Conservation (phyloP, 2,888 invertebrate genomes). For the Tetranychus truncatus region DNA sequence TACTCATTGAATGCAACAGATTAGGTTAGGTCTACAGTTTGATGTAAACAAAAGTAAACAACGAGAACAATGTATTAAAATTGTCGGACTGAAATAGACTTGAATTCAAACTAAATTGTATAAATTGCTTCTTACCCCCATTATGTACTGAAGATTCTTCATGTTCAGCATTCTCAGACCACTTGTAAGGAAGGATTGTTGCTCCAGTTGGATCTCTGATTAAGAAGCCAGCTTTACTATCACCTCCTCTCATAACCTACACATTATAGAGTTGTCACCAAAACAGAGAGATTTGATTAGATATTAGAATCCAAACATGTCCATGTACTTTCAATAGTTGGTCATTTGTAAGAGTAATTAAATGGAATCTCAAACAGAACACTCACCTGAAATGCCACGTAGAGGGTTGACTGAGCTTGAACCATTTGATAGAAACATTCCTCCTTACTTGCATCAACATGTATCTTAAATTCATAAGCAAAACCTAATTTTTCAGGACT, state of each 20-base stretch:
- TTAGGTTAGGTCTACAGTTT: too few species aligned
- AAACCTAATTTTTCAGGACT: constrained; percentile 5
- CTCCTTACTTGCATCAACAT: constrained; percentile 80
- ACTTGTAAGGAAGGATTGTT: constrained; percentile 72
- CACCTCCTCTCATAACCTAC: constrained; percentile 74
- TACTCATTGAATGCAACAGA: too few species aligned
- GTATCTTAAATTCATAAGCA: constrained; percentile 38
- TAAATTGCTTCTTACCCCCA: not conserved
- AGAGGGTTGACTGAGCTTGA: constrained; percentile 72
- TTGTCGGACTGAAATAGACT: too few species aligned
- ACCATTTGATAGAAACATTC: constrained; percentile 91
- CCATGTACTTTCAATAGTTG: not conserved
- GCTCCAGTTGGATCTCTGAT: constrained; percentile 65
- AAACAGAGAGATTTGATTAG: not conserved
- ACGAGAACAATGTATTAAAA: too few species aligned
- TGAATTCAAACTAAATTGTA: too few species aligned
- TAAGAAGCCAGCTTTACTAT: constrained; percentile 80
- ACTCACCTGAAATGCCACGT: constrained; percentile 74
- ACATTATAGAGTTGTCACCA: not conserved
- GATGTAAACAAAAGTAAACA: too few species aligned
- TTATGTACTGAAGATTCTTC: constrained; percentile 42
- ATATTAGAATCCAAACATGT: not conserved
- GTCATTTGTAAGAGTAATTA: not conserved
- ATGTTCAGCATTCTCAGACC: constrained; percentile 72
- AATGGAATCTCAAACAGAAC: not conserved